Evolutionary conservation across 64 coral and sea anemone species (phyloP), one percentile per base, ranked within the genome.

Genomic region (Pocillopora damicornis): DNA sequence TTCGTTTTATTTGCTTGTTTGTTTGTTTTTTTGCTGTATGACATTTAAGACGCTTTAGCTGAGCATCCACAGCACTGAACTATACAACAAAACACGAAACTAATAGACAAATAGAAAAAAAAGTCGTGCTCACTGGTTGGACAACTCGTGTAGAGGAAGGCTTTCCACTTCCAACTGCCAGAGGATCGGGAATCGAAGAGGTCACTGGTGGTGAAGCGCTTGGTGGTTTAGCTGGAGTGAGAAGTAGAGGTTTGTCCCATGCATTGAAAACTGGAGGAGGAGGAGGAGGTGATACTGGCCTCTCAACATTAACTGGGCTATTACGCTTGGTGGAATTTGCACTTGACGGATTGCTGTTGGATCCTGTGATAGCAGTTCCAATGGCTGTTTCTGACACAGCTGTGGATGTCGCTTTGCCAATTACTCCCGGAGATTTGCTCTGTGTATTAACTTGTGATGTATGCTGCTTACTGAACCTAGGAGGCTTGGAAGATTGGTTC

Each of bases 101-200:
- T 2, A 63, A 63, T 1, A 26, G 11, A n/a, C 20, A 83, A 63
- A 35, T 0, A 23, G 67, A 67, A 4, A n/a, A 76, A 13, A 22
- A 10, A 13, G 74, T 75, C 7, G 7, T 51, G 90, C 88, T 93
- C 42, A 96, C 94, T 34, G 83, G 81, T 59, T 87, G 88, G 14
- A 86, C 74, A 35, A 75, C 61, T 62, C 94, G 58, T 61, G 86
- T 67, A 42, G 94, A 92, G 15, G 92, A 93, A 16, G 94, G 94
- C 34, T 96, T 96, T 58, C 94, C 94, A 88, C 94, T 96, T 74
- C 94, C 94, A 78, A 96, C 94, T 87, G 94, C 94, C 13, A 96
- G 89, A 83, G 94, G 94, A 90, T 96, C 94, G 60, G 91, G 94
- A 2, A 89, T 68, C 37, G 63, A 87, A 11, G 92, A 75, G 64